Evolutionary conservation across 2,797 vertebrate genomes (phyloP).

Genomic region (Mareca penelope): DNA sequence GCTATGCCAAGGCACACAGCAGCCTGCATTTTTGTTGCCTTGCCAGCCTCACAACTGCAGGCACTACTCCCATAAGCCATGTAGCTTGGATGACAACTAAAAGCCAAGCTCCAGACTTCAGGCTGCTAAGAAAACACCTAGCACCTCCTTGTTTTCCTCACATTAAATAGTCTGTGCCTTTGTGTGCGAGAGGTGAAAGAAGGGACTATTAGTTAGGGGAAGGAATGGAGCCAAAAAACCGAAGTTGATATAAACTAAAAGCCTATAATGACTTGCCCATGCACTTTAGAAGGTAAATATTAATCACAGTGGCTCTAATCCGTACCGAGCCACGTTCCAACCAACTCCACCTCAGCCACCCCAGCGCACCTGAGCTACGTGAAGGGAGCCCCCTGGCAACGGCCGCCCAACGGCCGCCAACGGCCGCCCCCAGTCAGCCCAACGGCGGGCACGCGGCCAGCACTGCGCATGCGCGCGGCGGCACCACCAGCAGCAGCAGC

Average conservation of each 20-base stretch:
- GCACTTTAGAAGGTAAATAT: background rate
- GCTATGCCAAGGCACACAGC: rapidly evolving
- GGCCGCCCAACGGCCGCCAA: too few relatives aligned
- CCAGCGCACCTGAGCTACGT: rapidly evolving
- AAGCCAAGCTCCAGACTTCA: background rate
- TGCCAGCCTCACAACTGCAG: background rate
- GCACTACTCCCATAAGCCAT: background rate
- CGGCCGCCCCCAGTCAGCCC: background rate
- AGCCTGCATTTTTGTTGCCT: rapidly evolving
- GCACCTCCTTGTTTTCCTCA: background rate
- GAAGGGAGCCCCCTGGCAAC: rapidly evolving
- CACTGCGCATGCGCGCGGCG: background rate
- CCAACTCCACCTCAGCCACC: background rate
- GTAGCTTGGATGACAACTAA: background rate
- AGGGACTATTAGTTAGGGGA: background rate
- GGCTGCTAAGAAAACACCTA: background rate
- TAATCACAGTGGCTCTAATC: background rate
- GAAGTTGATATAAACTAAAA: background rate
- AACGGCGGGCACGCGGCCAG: too few relatives aligned
- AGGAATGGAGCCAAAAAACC: background rate
- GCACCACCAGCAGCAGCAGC: background rate
- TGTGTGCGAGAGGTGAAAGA: background rate
- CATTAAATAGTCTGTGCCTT: background rate
- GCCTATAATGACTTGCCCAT: rapidly evolving
- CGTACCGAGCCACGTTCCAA: background rate